These are phyloP conservation scores for Mellilla xanthometata DNA, from an alignment of 2,888 invertebrate genomes.

Conservation along the genomic window DNA sequence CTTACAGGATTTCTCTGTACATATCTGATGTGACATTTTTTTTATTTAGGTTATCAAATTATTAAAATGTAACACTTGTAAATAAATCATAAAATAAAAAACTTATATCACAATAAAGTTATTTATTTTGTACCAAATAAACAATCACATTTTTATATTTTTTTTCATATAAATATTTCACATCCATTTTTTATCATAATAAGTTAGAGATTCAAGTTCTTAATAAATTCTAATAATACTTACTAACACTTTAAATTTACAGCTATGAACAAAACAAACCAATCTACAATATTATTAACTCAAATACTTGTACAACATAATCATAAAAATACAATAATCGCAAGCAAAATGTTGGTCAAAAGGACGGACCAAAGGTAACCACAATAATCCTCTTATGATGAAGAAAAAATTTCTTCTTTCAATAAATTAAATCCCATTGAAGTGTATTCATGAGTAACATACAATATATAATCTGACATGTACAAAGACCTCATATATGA, in stretches of 20 bases:
- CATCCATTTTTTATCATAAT: slow-evolving; percentile 33
- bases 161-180: slow-evolving; percentile 47
- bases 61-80: background rate
- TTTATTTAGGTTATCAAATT: too few species aligned
- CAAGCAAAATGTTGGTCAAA: slow-evolving; percentile 24
- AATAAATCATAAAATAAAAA: slow-evolving; percentile 29
- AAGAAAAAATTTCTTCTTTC: too few species aligned
- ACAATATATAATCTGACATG: too few species aligned
- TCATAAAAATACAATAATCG: slow-evolving; percentile 10
- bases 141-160: slow-evolving; percentile 53
- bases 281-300: slow-evolving; percentile 1
- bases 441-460: too few species aligned
- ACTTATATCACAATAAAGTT: slow-evolving; percentile 44
- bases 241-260: slow-evolving; percentile 4
- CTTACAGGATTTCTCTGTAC: too few species aligned
- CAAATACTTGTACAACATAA: slow-evolving; percentile 4
- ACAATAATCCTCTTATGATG: background rate
- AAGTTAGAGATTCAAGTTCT: slow-evolving; percentile 41
- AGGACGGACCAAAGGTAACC: slow-evolving; percentile 47
- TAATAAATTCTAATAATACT: slow-evolving; percentile 33
- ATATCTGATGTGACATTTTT: too few species aligned
- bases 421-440: too few species aligned
- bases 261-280: slow-evolving; percentile 17
- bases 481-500: too few species aligned
- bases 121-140: slow-evolving; percentile 70